These are phyloP conservation scores for Pavo muticus DNA, from an alignment of 2,113 vertebrate genomes.

Conservation along the genomic window DNA sequence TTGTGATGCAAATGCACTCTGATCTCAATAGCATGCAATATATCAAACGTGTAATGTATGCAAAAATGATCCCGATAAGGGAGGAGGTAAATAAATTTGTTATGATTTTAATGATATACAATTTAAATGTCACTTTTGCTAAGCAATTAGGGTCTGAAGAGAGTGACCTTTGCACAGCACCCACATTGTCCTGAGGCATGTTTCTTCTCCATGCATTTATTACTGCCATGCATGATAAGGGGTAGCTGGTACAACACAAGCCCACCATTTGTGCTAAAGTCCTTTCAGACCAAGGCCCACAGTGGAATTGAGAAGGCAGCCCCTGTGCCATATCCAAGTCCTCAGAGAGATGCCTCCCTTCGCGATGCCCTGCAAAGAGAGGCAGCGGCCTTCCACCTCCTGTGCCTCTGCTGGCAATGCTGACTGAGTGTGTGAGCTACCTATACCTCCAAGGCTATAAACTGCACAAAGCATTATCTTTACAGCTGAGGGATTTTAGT, in stretches of 20 bases:
- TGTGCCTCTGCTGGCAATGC: not conserved
- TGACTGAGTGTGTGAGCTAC: not conserved
- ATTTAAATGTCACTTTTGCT: conserved; percentile 78
- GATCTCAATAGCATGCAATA: conserved; percentile 65
- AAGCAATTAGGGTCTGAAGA: conserved; percentile 75
- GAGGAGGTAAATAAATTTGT: conserved; percentile 69
- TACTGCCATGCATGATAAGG: conserved; percentile 55
- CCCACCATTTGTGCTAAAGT: conserved; percentile 7
- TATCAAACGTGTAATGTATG: conserved; percentile 70
- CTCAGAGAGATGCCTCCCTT: not conserved
- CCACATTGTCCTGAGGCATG: conserved; percentile 67
- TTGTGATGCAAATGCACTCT: conserved; percentile 62
- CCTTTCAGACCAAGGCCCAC: not conserved
- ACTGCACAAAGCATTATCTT: not conserved
- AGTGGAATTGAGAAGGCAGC: conserved; percentile 30
- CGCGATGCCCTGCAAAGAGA: conserved; percentile 8
- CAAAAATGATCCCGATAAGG: conserved; percentile 62
- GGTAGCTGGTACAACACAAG: not conserved
- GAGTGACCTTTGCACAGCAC: conserved; percentile 67
- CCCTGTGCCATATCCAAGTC: not conserved
- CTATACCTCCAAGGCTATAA: conserved; percentile 15
- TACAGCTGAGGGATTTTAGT: conserved; percentile 33
- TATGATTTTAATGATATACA: conserved; percentile 77
- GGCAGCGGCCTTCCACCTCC: conserved; percentile 13
- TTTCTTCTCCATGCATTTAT: conserved; percentile 61